Base-by-base conservation (phyloP, 2,797 vertebrate genomes). In the Sparus aurata region DNA sequence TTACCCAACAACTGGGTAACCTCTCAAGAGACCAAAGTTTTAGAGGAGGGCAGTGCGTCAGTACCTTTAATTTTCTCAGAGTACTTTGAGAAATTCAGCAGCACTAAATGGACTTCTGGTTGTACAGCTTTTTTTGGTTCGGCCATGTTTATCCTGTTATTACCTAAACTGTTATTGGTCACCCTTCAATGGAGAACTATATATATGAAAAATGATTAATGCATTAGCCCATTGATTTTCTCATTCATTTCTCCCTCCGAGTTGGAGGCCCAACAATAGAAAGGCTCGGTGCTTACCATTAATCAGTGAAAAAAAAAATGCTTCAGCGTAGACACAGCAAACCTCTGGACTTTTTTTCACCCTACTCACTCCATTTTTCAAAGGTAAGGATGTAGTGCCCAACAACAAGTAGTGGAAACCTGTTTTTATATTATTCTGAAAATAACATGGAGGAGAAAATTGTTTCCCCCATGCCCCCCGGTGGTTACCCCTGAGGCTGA, bases 391-490 rank as follows among this genome's bases (percentile, higher is more conserved):
- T 54, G 50, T 47, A 71, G 38, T 41, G 34, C 55, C 50, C 60
- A 68, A 73, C 53, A 84, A 66, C n/a, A 62, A 68, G 41, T 20
- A 45, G 20, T 46, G 17, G 47, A 69, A 75, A 79, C 17, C 12
- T n/a, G 22, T 72, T 75, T 63, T 50, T 67, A 69, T 60, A 79
- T 73, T 82, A 69, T 76, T 75, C 47, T 60, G 54, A 83, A 79
- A 87, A 89, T 69, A 81, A 85, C 72, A 79, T 53, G 59, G 45
- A 78, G 38, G 55, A 55, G 47, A 85, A 81, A 73, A 86, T 68
- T 50, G 70, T 81, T 80, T 79, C 63, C 62, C 59, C 2, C 53
- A 30, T 25, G 34, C 50, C 70, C 73, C 50, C 45, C 69, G 55
- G 60, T 49, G 55, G 34, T 77, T 77, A 75, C 66, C 73, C 34